These are phyloP conservation scores for Netelia inedita DNA, from an alignment of 2,888 invertebrate species.

Conservation along the genomic window DNA sequence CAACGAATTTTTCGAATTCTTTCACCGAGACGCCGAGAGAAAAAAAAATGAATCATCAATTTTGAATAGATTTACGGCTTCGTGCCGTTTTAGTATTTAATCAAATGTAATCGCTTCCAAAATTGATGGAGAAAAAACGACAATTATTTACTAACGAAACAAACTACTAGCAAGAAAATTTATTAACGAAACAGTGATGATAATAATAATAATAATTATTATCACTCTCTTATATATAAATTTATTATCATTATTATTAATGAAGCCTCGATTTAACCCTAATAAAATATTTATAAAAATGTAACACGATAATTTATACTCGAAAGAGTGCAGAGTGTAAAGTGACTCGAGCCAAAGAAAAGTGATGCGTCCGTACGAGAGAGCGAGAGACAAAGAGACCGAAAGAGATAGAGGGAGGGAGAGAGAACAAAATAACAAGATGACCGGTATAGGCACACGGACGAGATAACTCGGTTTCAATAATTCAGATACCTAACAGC, in stretches of 20 bases:
- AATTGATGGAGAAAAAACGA: conserved; percentile 18
- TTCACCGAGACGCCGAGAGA: conserved; percentile 14
- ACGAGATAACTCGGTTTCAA: conserved; percentile 84
- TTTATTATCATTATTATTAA: too few relatives aligned
- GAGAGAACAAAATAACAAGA: conserved; percentile 83
- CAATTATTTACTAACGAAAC: not conserved
- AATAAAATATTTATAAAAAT: not conserved
- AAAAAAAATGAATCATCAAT: conserved; percentile 33
- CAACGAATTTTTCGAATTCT: conserved; percentile 39
- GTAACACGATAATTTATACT: not conserved
- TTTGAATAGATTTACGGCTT: not conserved
- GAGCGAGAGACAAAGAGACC: not conserved
- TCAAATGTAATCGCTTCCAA: not conserved
- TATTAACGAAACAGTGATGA: too few relatives aligned
- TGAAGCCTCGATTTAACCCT: too few relatives aligned
- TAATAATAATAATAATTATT: too few relatives aligned
- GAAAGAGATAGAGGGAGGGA: conserved; percentile 11
- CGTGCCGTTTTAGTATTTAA: too few relatives aligned
- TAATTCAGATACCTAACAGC: conserved; percentile 85
- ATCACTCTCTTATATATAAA: too few relatives aligned
- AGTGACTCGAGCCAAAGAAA: not conserved
- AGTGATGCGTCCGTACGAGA: not conserved
- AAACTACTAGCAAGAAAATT: too few relatives aligned
- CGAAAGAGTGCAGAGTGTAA: not conserved
- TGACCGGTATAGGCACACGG: conserved; percentile 82